Percentiles rank a stretch among this genome's conserved stretches.
Evolutionary conservation across 2,113 vertebrate genomes (phyloP).

Genomic region (Scophthalmus maximus): DNA sequence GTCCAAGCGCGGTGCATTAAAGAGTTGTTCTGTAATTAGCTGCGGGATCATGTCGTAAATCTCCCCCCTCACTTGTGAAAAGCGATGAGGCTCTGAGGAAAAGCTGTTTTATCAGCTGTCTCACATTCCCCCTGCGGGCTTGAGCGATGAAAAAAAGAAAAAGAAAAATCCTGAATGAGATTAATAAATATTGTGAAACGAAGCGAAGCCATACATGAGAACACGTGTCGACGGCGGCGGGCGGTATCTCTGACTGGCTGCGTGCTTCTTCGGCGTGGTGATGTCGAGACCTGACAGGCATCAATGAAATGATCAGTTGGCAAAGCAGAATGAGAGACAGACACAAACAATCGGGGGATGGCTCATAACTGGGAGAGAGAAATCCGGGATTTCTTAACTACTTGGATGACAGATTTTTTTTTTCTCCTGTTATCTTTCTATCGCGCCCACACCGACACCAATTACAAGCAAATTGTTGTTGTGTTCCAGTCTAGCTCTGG

Average conservation of each 20-base stretch:
- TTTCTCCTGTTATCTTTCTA: conserved; percentile 31
- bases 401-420: conserved; percentile 2
- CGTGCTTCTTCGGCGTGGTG: conserved; percentile 27
- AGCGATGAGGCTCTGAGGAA: conserved; percentile 38
- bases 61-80: conserved; percentile 49
- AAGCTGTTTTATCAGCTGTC: conserved; percentile 71
- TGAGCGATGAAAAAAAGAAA: conserved; percentile 43
- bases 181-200: conserved; percentile 69
- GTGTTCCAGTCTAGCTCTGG: conserved; percentile 26
- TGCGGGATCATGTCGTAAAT: conserved; percentile 72
- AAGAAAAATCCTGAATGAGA: conserved; percentile 45
- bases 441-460: conserved; percentile 4
- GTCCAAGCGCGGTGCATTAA: conserved; percentile 58
- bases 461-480: conserved; percentile 41
- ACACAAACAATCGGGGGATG: conserved; percentile 9
- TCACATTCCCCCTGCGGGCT: conserved; percentile 39
- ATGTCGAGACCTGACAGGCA: conserved; percentile 59
- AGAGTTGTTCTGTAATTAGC: conserved; percentile 77
- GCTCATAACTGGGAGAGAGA: conserved; percentile 18
- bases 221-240: conserved; percentile 21
- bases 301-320: no score
- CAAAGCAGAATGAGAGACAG: background rate
- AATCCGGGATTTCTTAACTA: conserved; percentile 21
- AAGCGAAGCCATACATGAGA: conserved; percentile 42
- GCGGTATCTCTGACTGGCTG: conserved; percentile 34